Base-by-base conservation (phyloP, 2,888 invertebrate genomes). In the Synanthedon andrenaeformis region DNA sequence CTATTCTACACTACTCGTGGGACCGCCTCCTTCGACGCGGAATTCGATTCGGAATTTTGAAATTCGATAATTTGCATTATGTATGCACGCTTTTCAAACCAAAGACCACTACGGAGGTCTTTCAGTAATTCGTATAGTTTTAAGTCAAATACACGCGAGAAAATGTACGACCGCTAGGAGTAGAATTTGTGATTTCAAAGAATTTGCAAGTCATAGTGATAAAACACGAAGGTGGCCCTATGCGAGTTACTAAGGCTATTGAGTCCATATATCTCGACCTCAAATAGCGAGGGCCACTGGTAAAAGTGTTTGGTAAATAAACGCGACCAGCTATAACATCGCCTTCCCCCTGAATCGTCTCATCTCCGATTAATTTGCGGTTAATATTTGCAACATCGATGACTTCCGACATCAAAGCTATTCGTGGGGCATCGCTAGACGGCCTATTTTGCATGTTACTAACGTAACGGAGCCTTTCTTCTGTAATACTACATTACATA, bases 41-140 rank as follows among this genome's bases (percentile, higher is more conserved):
- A 55, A n/a, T n/a, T n/a, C n/a, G n/a, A n/a, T n/a, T n/a, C n/a
- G 50, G 41, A 50, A 53, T 55, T 57, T 49, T 57, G 57, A 28
- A 55, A 57, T 28, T 57, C 57, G 13, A 57, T 55, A 5, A 53
- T 54, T 10, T 53, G 41, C 50, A 55, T 45, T 11, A 56, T 53
- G 42, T 54, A 54, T 11, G 53, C 35, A 53, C 13, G 52, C 19
- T 49, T 49, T 13, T 55, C 53, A 42, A 56, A 56, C 54, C 42
- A 56, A 4, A 4, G 11, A n/a, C 42, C 42, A n/a, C 12, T 4
- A n/a, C 42, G 11, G n/a, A 42, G 11, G 42, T 42, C 42, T 42
- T 12, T 12, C 3, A 42, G 4, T n/a, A 42, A n/a, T 42, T 42
- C 42, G 10, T 11, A n/a, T 4, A 42, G 2, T 42, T 42, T 42